phyloP scores from a whole-genome alignment of 2,888 invertebrate genomes.

The Phengaris arion region DNA sequence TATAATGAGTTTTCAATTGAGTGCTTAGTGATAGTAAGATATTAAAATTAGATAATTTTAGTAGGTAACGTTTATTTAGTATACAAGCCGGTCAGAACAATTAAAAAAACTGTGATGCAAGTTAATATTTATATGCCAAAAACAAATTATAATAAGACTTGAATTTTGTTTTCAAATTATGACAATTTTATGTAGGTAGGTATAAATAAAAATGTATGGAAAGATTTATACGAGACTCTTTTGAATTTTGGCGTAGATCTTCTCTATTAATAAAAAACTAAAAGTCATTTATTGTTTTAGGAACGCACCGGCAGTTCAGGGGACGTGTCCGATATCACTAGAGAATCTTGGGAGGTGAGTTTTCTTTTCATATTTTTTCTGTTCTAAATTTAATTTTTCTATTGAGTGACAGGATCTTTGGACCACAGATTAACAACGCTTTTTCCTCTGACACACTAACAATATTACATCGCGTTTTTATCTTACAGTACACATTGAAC shows the following conservation, averaged over 20 bases:
- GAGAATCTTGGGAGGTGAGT: constrained; percentile 97
- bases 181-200: background rate
- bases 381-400: constrained; percentile 34
- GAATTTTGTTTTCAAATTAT: background rate
- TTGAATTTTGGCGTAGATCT: background rate
- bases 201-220: background rate
- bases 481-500: constrained; percentile 74
- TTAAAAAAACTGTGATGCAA: background rate
- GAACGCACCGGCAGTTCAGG: constrained; percentile 83
- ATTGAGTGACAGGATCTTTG: constrained; percentile 43
- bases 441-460: constrained; percentile 55
- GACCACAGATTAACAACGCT: constrained; percentile 49
- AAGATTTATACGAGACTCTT: background rate
- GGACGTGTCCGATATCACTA: constrained; percentile 88
- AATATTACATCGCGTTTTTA: constrained; percentile 61
- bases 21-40: constrained; percentile 16
- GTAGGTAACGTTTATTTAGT: background rate
- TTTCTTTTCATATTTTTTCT: constrained; percentile 14
- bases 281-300: constrained; percentile 49
- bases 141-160: background rate
- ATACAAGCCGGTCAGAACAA: background rate
- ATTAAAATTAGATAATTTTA: background rate
- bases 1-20: constrained; percentile 14
- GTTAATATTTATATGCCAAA: background rate
- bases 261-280: background rate